Percentiles rank a stretch among this genome's conserved stretches.
Evolutionary conservation across 2,113 vertebrate species (phyloP).

Genomic region (Argyrosomus japonicus): DNA sequence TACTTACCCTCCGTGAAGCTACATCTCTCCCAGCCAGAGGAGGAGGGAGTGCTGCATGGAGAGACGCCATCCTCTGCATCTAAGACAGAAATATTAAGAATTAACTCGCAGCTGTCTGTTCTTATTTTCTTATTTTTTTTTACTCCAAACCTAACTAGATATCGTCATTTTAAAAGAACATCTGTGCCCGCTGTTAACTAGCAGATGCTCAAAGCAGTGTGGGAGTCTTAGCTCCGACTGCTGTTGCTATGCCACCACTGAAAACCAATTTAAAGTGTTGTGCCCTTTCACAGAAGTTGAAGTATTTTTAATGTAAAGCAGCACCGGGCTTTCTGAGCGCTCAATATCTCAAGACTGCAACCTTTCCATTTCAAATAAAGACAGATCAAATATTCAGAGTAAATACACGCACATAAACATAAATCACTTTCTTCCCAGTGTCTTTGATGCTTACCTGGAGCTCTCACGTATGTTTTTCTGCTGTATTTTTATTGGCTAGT

Average conservation of each 20-base stretch:
- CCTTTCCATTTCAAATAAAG: slow-evolving; percentile 5
- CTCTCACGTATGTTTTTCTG: background rate
- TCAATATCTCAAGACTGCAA: background rate
- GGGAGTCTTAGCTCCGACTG: background rate
- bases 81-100: slow-evolving; percentile 46
- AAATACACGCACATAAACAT: slow-evolving; percentile 8
- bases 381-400: background rate
- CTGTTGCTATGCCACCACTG: slow-evolving; percentile 70
- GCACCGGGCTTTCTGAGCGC: background rate
- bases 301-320: slow-evolving; percentile 44
- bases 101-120: no score
- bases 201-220: slow-evolving; percentile 9
- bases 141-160: background rate
- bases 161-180: background rate
- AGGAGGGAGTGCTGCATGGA: slow-evolving; percentile 78
- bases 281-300: slow-evolving; percentile 39
- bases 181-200: slow-evolving; percentile 6
- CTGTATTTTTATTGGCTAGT: background rate
- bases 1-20: slow-evolving; percentile 87
- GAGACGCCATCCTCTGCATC: slow-evolving; percentile 81
- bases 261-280: slow-evolving; percentile 36
- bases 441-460: background rate
- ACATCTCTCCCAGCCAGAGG: slow-evolving; percentile 79
- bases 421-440: background rate
- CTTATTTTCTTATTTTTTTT: background rate